Evolutionary conservation across 1,140 invertebrate genomes (phyloP).

Genomic region (Meteorus sp.): DNA sequence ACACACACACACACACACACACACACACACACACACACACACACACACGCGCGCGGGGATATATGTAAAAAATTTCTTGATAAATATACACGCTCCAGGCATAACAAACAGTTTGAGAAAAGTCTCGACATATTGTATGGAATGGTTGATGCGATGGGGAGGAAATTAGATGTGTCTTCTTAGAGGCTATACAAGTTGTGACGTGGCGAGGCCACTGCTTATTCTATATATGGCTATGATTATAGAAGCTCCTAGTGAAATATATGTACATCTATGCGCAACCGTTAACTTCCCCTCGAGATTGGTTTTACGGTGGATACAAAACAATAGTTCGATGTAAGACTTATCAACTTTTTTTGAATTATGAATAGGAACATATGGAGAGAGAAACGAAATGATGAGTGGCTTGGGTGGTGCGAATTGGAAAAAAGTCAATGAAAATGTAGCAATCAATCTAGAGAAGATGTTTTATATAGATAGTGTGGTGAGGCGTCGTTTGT

Average conservation of each 20-base stretch:
- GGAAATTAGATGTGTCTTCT: slow-evolving; percentile 1
- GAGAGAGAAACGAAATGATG: neutral
- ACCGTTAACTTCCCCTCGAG: neutral
- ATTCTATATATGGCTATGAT: no score
- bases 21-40: no score
- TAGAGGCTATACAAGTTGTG: neutral
- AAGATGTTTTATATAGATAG: neutral
- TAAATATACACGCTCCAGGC: neutral
- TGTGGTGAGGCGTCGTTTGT: no score
- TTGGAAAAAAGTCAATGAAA: neutral
- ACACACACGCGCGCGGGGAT: no score
- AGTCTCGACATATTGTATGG: neutral
- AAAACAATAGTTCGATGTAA: neutral
- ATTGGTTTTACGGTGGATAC: neutral
- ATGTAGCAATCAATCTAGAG: neutral
- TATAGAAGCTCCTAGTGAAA: no score
- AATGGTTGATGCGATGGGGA: neutral
- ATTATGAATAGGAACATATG: neutral
- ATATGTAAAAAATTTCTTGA: no score
- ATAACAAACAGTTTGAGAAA: neutral
- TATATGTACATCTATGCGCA: no score
- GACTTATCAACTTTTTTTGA: slow-evolving; percentile 3
- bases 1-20: no score
- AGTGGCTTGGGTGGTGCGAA: neutral
- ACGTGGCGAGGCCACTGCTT: no score